These are phyloP conservation scores for Sebastes elongatus DNA, from an alignment of 2,797 vertebrate species.

Conservation along the genomic window DNA sequence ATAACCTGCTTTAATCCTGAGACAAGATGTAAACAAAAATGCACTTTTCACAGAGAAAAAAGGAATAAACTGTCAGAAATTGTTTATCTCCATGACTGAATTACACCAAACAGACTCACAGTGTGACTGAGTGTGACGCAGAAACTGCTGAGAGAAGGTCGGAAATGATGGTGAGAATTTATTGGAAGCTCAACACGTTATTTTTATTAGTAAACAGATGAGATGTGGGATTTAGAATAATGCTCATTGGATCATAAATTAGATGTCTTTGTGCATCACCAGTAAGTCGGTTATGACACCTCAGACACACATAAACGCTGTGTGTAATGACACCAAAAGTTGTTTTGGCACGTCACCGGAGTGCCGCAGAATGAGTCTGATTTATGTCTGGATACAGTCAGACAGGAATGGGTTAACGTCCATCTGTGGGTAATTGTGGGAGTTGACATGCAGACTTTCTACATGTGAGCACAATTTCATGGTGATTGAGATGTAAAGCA, in stretches of 20 bases:
- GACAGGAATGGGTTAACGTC: not conserved
- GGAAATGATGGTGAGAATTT: not conserved
- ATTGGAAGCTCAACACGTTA: not conserved
- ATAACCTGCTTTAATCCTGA: not conserved
- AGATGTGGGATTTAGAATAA: slow-evolving; percentile 7
- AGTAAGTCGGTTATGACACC: not conserved
- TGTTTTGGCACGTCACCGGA: not conserved
- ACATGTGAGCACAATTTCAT: not conserved
- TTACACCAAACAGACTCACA: not conserved
- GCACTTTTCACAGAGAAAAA: not conserved
- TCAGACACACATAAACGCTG: not conserved
- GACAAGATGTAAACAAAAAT: slow-evolving; percentile 2
- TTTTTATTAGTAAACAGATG: slow-evolving; percentile 4
- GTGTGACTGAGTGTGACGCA: not conserved
- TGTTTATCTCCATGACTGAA: not conserved
- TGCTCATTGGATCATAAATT: slow-evolving; percentile 10
- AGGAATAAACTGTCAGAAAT: not conserved
- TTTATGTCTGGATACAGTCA: not conserved
- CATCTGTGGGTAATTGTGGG: not conserved
- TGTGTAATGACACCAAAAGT: slow-evolving; percentile 2
- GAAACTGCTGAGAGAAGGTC: not conserved
- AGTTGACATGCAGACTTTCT: not conserved
- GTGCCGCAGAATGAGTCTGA: not conserved
- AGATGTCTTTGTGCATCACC: slow-evolving; percentile 6
- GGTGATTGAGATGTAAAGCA: not conserved